Evolutionary conservation across 2,888 invertebrate genomes (phyloP).

Genomic region (Bruchidius siliquastri): DNA sequence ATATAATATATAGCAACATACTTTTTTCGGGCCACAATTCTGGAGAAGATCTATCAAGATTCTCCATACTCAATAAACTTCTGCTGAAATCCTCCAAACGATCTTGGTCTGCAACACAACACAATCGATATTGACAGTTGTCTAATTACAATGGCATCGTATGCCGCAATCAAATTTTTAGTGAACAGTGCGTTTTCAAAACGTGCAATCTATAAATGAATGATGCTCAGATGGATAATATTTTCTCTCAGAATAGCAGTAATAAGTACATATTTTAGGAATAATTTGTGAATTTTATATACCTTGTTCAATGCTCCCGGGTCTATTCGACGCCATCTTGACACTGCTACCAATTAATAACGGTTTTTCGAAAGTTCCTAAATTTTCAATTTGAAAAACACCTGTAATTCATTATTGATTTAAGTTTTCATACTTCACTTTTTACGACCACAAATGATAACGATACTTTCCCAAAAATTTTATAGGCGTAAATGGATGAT

Average conservation of each 20-base stretch:
- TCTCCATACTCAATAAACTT: slow-evolving; percentile 82
- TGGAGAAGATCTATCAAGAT: slow-evolving; percentile 89
- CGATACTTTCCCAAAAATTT: background rate
- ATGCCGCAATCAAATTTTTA: background rate
- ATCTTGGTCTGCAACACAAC: slow-evolving; percentile 22
- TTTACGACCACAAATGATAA: background rate
- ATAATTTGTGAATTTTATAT: slow-evolving; percentile 25
- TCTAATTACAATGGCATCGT: background rate
- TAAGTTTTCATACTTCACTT: background rate
- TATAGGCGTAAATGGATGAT: background rate
- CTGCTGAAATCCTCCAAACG: slow-evolving; percentile 54
- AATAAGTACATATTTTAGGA: background rate
- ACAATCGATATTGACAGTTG: background rate
- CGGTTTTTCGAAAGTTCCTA: slow-evolving; percentile 19
- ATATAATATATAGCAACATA: slow-evolving; percentile 45
- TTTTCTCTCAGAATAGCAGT: background rate
- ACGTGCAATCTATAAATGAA: background rate
- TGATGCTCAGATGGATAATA: background rate
- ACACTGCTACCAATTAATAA: slow-evolving; percentile 37
- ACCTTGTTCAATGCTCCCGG: slow-evolving; percentile 60
- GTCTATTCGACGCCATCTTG: slow-evolving; percentile 65
- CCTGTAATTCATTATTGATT: background rate
- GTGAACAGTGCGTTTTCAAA: background rate
- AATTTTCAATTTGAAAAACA: slow-evolving; percentile 12
- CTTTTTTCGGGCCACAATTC: slow-evolving; percentile 96